Conservation (phyloP, 2,888 invertebrate species). For the Melieria crassipennis region DNA sequence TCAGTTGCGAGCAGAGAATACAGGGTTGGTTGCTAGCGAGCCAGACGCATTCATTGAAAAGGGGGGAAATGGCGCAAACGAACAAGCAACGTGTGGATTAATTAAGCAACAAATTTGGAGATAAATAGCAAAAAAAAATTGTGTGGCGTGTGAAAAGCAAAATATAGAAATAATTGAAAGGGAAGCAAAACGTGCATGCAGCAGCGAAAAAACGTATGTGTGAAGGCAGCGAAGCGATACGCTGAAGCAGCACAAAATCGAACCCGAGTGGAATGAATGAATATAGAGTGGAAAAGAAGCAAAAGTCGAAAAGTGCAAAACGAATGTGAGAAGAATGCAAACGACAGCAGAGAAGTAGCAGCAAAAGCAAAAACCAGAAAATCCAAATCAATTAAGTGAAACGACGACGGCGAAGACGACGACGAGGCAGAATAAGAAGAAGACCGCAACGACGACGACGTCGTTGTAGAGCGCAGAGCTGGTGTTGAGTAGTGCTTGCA, state of each 20-base stretch:
- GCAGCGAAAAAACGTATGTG: slow-evolving; percentile 24
- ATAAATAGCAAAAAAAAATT: neutral
- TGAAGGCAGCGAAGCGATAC: slow-evolving; percentile 7
- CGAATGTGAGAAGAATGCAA: slow-evolving; percentile 21
- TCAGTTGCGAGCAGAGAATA: slow-evolving; percentile 21
- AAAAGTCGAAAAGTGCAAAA: slow-evolving; percentile 17
- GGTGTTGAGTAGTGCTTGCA: neutral
- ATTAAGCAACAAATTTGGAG: slow-evolving; percentile 15
- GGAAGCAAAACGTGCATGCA: slow-evolving; percentile 2
- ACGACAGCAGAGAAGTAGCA: slow-evolving; percentile 3
- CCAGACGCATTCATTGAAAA: slow-evolving; percentile 29
- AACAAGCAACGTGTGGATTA: slow-evolving; percentile 28
- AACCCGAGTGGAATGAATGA: neutral
- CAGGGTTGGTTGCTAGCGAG: slow-evolving; percentile 5
- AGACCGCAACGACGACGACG: slow-evolving; percentile 6
- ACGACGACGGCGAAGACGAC: slow-evolving; percentile 1
- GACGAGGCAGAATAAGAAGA: neutral
- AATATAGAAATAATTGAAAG: slow-evolving; percentile 10
- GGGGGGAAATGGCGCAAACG: slow-evolving; percentile 28
- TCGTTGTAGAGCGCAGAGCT: slow-evolving; percentile 3
- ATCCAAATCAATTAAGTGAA: neutral
- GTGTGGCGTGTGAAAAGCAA: neutral
- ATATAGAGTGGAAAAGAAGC: slow-evolving; percentile 5
- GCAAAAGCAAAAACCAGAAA: slow-evolving; percentile 7
- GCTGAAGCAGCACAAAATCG: neutral